These are phyloP conservation scores for Thera britannica DNA, from an alignment of 2,888 invertebrate species.

Conservation along the genomic window DNA sequence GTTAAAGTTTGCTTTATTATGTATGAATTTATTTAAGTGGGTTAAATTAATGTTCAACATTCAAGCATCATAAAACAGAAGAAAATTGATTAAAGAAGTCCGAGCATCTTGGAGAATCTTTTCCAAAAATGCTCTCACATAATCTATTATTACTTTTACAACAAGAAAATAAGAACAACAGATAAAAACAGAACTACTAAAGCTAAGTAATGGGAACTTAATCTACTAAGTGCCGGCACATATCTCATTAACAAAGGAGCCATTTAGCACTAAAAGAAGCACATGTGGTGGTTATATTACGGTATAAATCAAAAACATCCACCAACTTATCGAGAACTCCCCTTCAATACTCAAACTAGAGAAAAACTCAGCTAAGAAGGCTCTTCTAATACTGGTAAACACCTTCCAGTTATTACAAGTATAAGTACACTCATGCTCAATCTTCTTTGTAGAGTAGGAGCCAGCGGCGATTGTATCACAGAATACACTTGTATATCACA, in stretches of 20 bases:
- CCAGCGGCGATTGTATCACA: conserved; percentile 23
- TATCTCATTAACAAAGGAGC: conserved; percentile 53
- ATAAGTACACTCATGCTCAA: conserved; percentile 21
- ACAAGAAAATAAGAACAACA: conserved; percentile 10
- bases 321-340: conserved; percentile 42
- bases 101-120: neutral
- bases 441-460: conserved; percentile 20
- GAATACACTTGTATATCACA: too few relatives aligned
- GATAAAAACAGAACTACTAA: conserved; percentile 31
- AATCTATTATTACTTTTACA: conserved; percentile 3
- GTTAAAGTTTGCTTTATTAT: too few relatives aligned
- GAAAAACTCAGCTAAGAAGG: neutral
- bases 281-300: conserved; percentile 45
- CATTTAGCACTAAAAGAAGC: conserved; percentile 50
- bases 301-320: conserved; percentile 46
- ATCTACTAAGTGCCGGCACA: conserved; percentile 40
- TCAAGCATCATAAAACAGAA: too few relatives aligned
- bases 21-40: too few relatives aligned
- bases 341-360: conserved; percentile 27
- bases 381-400: conserved; percentile 29
- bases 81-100: too few relatives aligned
- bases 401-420: conserved; percentile 34
- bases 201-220: conserved; percentile 36
- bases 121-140: conserved; percentile 4
- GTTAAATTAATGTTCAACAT: neutral